phyloP scores from a whole-genome alignment of 2,888 invertebrate genomes.

The Megaustenia siamemsis region DNA sequence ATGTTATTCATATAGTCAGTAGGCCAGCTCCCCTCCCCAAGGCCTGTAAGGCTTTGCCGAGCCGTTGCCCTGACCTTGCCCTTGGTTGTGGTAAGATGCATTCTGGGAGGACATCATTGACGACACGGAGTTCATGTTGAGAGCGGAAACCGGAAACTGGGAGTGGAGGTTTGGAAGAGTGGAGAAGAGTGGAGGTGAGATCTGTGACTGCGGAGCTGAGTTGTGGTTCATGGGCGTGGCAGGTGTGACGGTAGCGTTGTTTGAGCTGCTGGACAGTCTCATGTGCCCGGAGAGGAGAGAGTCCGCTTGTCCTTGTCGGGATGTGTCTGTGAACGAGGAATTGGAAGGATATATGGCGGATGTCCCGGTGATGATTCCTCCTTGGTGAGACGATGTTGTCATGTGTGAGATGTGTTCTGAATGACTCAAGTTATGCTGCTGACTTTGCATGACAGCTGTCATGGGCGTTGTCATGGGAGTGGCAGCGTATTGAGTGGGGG shows the following conservation, averaged over 20 bases:
- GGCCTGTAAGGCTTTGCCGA: constrained; percentile 92
- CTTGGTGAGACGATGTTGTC: constrained; percentile 47
- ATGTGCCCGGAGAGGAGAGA: constrained; percentile 55
- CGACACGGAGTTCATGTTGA: constrained; percentile 68
- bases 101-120: constrained; percentile 69
- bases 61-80: constrained; percentile 32
- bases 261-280: constrained; percentile 70
- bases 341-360: constrained; percentile 22
- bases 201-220: constrained; percentile 74
- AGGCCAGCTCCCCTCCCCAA: constrained; percentile 97
- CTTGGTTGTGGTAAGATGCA: constrained; percentile 59
- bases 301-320: constrained; percentile 36
- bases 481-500: constrained; percentile 57
- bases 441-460: constrained; percentile 39
- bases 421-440: constrained; percentile 62
- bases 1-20: constrained; percentile 82
- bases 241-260: constrained; percentile 62
- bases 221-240: constrained; percentile 47
- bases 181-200: constrained; percentile 64
- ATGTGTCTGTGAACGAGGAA: constrained; percentile 30
- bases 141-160: constrained; percentile 72
- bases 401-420: constrained; percentile 65
- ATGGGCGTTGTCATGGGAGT: constrained; percentile 50
- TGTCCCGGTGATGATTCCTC: constrained; percentile 14
- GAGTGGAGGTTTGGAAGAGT: constrained; percentile 71